These are phyloP conservation scores for Sternotherus odoratus DNA, from an alignment of 2,797 vertebrate species.

Conservation along the genomic window DNA sequence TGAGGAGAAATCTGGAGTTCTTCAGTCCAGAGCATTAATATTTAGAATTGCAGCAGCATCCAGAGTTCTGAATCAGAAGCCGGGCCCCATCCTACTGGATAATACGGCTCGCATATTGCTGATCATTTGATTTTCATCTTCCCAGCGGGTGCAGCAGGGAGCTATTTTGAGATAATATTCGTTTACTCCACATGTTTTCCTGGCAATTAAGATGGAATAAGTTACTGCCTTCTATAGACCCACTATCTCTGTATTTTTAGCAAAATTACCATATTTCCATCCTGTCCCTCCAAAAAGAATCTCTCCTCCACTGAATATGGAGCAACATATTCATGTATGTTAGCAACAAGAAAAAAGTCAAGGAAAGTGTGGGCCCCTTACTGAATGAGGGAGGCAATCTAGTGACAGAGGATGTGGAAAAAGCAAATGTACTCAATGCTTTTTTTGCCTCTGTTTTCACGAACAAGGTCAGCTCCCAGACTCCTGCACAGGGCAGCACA, in stretches of 20 bases:
- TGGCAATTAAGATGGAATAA: slow-evolving; percentile 52
- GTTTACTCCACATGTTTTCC: background rate
- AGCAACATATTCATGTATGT: too few relatives aligned
- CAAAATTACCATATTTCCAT: slow-evolving; percentile 48
- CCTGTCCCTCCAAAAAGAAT: slow-evolving; percentile 37
- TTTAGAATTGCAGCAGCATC: background rate
- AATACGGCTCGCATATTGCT: background rate
- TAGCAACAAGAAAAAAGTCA: too few relatives aligned
- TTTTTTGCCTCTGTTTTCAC: too few relatives aligned
- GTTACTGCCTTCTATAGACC: slow-evolving; percentile 2
- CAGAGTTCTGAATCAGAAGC: background rate
- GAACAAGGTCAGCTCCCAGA: too few relatives aligned
- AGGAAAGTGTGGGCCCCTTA: too few relatives aligned
- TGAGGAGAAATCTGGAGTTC: background rate
- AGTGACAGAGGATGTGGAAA: too few relatives aligned
- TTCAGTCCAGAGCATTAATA: rapidly evolving
- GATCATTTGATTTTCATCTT: slow-evolving; percentile 9
- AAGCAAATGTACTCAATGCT: too few relatives aligned
- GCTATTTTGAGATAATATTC: slow-evolving; percentile 49
- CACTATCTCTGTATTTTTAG: slow-evolving; percentile 11
- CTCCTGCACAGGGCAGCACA: too few relatives aligned
- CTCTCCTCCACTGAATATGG: slow-evolving; percentile 35
- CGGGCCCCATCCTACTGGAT: background rate
- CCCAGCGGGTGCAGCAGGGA: background rate
- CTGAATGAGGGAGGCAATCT: too few relatives aligned